These are phyloP conservation scores for Toxotes lorentzi DNA, from an alignment of 2,797 vertebrate genomes.

Conservation along the genomic window DNA sequence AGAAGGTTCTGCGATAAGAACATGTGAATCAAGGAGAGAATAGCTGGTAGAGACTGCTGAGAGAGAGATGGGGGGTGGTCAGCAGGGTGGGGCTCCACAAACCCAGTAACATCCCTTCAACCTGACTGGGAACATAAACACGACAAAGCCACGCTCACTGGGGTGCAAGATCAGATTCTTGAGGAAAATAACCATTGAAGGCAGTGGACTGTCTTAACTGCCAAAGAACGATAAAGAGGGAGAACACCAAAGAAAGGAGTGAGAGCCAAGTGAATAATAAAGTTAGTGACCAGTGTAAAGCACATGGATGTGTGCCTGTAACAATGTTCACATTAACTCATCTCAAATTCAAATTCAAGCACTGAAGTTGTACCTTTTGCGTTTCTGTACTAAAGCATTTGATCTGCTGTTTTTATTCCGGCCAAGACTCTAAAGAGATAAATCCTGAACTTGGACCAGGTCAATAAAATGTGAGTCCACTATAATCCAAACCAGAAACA, in stretches of 20 bases:
- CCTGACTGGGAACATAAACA: constrained; percentile 65
- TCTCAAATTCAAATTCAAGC: background rate
- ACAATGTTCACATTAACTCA: background rate
- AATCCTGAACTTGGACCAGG: background rate
- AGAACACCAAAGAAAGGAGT: background rate
- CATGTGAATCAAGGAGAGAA: background rate
- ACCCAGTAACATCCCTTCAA: constrained; percentile 44
- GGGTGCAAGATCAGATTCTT: constrained; percentile 69
- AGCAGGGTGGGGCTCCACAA: constrained; percentile 27
- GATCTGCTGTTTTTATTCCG: background rate
- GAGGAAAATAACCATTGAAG: constrained; percentile 48
- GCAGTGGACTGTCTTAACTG: constrained; percentile 29
- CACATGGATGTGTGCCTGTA: constrained; percentile 5
- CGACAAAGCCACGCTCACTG: constrained; percentile 25
- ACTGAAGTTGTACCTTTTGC: background rate
- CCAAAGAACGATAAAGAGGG: constrained; percentile 15
- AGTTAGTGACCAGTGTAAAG: constrained; percentile 22
- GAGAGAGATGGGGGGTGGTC: constrained; percentile 11
- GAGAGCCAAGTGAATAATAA: constrained; percentile 10
- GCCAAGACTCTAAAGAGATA: background rate
- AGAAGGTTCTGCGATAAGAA: constrained; percentile 8
- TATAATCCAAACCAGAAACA: constrained; percentile 14
- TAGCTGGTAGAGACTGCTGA: background rate
- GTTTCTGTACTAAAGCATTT: background rate
- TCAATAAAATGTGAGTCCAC: background rate